phyloP scores from a whole-genome alignment of 2,113 vertebrate species.

The Malurus melanocephalus region DNA sequence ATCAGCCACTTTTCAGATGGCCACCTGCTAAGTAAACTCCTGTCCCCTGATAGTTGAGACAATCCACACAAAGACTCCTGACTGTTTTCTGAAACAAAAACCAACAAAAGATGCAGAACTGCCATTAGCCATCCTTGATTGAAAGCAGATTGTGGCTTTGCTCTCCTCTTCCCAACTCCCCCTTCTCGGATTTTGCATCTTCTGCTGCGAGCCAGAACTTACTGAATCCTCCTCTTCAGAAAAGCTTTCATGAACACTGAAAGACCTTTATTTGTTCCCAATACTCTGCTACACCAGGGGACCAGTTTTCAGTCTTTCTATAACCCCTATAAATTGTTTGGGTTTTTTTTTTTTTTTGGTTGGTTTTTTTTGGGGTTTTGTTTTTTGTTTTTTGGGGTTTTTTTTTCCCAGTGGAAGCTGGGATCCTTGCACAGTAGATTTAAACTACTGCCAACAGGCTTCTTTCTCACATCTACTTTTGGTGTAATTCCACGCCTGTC shows the following conservation, averaged over 20 bases:
- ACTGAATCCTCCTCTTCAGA: not conserved
- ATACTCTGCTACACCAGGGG: not conserved
- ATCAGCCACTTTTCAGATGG: not conserved
- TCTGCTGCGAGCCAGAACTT: not conserved
- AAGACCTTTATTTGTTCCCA: not conserved
- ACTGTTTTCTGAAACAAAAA: not conserved
- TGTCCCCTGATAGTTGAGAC: not conserved
- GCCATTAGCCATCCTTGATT: not conserved
- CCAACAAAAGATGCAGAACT: not conserved
- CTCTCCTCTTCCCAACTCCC: not conserved
- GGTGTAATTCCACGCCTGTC: fast-evolving
- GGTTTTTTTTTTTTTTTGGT: no score
- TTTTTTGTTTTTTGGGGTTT: no score
- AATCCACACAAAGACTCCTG: not conserved
- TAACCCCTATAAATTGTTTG: not conserved
- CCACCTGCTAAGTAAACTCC: constrained; percentile 18
- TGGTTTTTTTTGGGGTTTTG: no score
- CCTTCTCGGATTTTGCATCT: not conserved
- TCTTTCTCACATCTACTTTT: not conserved
- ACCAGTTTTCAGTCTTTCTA: not conserved
- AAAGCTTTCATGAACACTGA: not conserved
- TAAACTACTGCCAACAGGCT: not conserved
- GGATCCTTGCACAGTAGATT: not conserved
- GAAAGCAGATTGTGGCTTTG: not conserved
- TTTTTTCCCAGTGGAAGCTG: no score